A percentile compares a stretch with the other conserved stretches of the same genome.
phyloP scores from a whole-genome alignment of 2,888 invertebrate species.

The Ophraella communa region DNA sequence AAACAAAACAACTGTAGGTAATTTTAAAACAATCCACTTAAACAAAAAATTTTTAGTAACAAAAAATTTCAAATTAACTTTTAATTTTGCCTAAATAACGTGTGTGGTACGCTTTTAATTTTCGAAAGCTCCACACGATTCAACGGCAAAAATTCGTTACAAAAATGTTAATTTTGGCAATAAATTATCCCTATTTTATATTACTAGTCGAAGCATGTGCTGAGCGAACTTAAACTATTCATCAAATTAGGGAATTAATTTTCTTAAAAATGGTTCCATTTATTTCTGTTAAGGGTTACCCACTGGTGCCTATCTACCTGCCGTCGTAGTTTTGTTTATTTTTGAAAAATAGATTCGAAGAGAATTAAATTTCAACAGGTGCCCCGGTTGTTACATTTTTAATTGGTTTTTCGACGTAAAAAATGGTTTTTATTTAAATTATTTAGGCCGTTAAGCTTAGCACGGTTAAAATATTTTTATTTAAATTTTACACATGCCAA shows the following conservation, averaged over 20 bases:
- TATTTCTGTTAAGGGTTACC: not conserved
- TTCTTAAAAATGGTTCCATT: not conserved
- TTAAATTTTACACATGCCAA: too few relatives aligned
- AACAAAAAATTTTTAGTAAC: too few relatives aligned
- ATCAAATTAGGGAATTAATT: not conserved
- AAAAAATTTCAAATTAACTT: too few relatives aligned
- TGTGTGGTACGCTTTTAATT: not conserved
- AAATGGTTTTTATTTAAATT: not conserved
- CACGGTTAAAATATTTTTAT: not conserved
- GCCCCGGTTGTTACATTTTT: not conserved
- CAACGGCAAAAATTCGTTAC: constrained; percentile 1
- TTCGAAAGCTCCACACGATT: not conserved
- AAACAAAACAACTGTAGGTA: too few relatives aligned
- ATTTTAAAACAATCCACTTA: too few relatives aligned
- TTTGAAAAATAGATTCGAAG: not conserved
- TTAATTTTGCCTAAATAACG: too few relatives aligned
- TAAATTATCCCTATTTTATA: constrained; percentile 3
- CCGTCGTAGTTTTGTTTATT: not conserved
- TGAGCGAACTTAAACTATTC: constrained; percentile 1
- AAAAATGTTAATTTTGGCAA: not conserved
- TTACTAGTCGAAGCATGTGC: constrained; percentile 2
- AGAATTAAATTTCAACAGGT: constrained; percentile 4
- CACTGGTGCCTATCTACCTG: not conserved
- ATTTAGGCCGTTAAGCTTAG: not conserved
- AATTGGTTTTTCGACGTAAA: not conserved